Evolutionary conservation across 2,797 vertebrate genomes (phyloP), one percentile per base, ranked within the genome.

Genomic region (Oreochromis mossambicus): DNA sequence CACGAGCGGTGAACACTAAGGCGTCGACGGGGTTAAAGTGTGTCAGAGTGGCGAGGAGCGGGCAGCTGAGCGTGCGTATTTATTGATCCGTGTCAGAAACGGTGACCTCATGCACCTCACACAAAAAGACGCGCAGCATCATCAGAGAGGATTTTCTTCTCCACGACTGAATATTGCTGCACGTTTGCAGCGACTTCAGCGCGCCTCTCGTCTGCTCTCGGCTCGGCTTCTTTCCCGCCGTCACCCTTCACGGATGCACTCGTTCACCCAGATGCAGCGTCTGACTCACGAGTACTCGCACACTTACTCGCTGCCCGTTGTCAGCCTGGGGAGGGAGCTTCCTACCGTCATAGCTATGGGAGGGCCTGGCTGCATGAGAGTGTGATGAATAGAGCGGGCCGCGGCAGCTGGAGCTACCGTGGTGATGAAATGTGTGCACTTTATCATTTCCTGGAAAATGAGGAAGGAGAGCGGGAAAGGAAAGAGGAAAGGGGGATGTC

Each of bases 391-490:
- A n/a, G 84, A 58, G 81, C 2, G 1, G 51, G 87, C 41, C 4
- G 21, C 63, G 76, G 82, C 80, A 58, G 83, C 80, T 83, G 73
- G 50, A 68, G 75, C 66, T 78, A 54, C 78, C 6, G 36, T 36
- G 82, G 51, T 13, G 90, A 91, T 92, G 87, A 90, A 89, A 91
- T 66, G 68, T 85, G 81, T 85, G 73, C 78, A 78, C 63, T 79
- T 89, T 66, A 88, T 93, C 89, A 90, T 86, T 87, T 92, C 79
- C 92, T 84, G 88, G n/a, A 79, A 68, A 77, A 83, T 38, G 63
- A 83, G 2, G 84, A 83, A 50, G 80, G 54, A 56, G 58, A 55
- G 41, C 9, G 5, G 26, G 77, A 11, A 38, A 70, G 26, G 14
- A 48, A 55, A 12, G 21, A 78, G 17, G 29, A 38, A 54, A 32